Base-by-base conservation (phyloP, 1,140 invertebrate genomes). In the Zaprionus kolodkinae region DNA sequence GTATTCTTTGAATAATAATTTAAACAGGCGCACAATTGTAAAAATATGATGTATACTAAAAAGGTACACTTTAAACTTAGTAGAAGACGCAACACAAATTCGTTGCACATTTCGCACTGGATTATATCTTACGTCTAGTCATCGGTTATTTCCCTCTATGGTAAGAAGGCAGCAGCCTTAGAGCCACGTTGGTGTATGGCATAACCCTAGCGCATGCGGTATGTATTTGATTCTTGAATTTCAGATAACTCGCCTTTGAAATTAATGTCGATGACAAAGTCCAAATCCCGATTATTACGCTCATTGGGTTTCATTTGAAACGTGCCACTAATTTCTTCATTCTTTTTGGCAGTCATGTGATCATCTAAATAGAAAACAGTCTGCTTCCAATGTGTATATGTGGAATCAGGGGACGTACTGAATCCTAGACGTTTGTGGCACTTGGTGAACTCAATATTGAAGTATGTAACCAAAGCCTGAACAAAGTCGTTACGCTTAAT, bases 301-400 rank as follows among this genome's bases (percentile, higher is more conserved):
- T 96, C 96, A 93, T 99, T 99, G 7, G 98, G 99, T 78, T 96
- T 96, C 96, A 99, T 98, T 40, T 95, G 95, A 93, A 99, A 99
- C 4, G 94, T 95, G 21, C 99, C 99, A 52, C 94, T 95, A 50
- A 99, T 96, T 92, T 98, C 97, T 93, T 99, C 99, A 17, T 96
- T 95, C 81, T 97, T 98, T 89, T 98, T 98, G 3, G 98, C 97
- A 7, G 98, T 98, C 94, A 99, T 95, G 82, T 99, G 98, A 71
- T 99, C 97, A 85, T 99, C 97, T 79, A 99, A 96, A 93, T 99
- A 99, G 93, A 99, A 99, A 6, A 99, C 98, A 0, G 99, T 99
- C 93, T 99, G 99, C 93, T 99, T 99, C 99, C 99, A 99, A 91
- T 99, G 99, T 5, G 99, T 99, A 92, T 99, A 99, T 6, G 96